Conservation (phyloP, 2,113 vertebrate species). For the Pimephales promelas region DNA sequence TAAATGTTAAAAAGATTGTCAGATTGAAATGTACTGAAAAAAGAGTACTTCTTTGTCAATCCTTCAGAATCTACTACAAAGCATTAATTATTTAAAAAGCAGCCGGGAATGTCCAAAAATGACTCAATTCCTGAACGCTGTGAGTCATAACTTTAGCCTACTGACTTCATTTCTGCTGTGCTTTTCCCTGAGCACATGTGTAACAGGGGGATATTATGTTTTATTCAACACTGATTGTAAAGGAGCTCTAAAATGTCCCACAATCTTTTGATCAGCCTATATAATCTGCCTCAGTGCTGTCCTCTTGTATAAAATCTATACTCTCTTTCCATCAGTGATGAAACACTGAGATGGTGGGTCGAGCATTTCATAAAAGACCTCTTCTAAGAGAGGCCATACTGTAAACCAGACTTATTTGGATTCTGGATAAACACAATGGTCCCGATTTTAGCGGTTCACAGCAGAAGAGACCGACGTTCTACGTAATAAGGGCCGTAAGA, state of each 20-base stretch:
- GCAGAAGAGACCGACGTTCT: too few species aligned
- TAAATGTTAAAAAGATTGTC: neutral
- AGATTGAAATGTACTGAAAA: neutral
- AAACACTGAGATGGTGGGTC: neutral
- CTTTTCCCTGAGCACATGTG: neutral
- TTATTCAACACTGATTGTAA: slow-evolving; percentile 26
- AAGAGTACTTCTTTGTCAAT: neutral
- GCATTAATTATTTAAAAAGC: slow-evolving; percentile 23
- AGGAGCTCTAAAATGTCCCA: neutral
- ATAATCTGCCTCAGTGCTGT: neutral
- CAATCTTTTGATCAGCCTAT: slow-evolving; percentile 29
- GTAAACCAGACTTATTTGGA: slow-evolving; percentile 1
- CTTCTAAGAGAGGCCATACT: neutral
- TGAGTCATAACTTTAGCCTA: neutral
- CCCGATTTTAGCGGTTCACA: too few species aligned
- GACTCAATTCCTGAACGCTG: neutral
- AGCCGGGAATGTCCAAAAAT: slow-evolving; percentile 26
- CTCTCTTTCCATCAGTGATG: neutral
- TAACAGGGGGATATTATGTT: slow-evolving; percentile 8
- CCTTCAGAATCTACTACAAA: slow-evolving; percentile 4
- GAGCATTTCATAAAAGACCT: neutral
- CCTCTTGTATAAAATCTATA: slow-evolving; percentile 4
- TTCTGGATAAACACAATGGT: neutral
- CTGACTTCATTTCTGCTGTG: slow-evolving; percentile 14
- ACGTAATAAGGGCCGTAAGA: too few species aligned